These are phyloP conservation scores for Tortrix viridana DNA, from an alignment of 2,888 invertebrate genomes.

Conservation along the genomic window DNA sequence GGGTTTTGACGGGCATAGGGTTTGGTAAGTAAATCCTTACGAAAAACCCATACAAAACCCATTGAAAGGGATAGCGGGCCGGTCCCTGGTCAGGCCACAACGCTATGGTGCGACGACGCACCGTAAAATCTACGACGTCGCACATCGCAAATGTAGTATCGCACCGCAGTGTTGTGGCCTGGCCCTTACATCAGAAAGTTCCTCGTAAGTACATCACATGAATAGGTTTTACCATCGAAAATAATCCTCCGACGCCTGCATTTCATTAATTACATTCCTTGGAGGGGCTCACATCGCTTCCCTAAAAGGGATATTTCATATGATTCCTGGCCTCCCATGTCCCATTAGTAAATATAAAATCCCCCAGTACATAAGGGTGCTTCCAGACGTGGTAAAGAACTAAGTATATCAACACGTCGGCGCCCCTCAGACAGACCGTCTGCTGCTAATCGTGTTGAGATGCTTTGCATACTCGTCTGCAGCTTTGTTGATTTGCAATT, in stretches of 20 bases:
- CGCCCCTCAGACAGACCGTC: slow-evolving; percentile 28
- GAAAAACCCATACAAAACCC: no score
- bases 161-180: no score
- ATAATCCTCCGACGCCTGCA: slow-evolving; percentile 26
- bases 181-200: background rate
- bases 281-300: slow-evolving; percentile 1
- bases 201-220: background rate
- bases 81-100: no score
- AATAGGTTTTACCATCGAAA: background rate
- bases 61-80: no score
- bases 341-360: slow-evolving; percentile 17
- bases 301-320: slow-evolving; percentile 27
- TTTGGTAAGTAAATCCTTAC: no score
- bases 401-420: slow-evolving; percentile 37
- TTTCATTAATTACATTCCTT: slow-evolving; percentile 26
- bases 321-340: slow-evolving; percentile 9
- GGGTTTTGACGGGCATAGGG: no score
- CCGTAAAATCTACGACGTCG: no score
- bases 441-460: slow-evolving; percentile 28
- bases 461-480: slow-evolving; percentile 23
- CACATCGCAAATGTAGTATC: no score
- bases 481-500: background rate
- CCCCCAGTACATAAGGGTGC: slow-evolving; percentile 34
- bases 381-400: slow-evolving; percentile 32
- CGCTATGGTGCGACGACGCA: no score